phyloP scores from a whole-genome alignment of 2,113 vertebrate species.

The Silurus asotus region DNA sequence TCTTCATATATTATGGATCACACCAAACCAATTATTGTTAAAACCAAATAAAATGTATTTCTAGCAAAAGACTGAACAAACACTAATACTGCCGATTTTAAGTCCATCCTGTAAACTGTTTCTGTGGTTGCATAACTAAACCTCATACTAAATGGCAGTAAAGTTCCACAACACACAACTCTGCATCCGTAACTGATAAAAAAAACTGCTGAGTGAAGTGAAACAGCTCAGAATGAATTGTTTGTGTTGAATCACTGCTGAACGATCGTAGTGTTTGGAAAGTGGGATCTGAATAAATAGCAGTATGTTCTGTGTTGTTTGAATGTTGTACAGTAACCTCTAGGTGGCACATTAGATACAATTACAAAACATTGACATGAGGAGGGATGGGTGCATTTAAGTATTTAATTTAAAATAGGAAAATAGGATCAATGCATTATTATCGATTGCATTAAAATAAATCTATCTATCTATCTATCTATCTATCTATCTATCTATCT shows the following conservation, averaged over 20 bases:
- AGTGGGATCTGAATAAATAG: neutral
- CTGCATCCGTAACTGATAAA: neutral
- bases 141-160: neutral
- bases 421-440: slow-evolving; percentile 30
- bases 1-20: too few relatives aligned
- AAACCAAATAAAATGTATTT: too few relatives aligned
- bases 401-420: slow-evolving; percentile 22
- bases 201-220: neutral
- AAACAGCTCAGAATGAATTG: neutral
- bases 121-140: neutral
- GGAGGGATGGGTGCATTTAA: too few relatives aligned
- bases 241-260: neutral
- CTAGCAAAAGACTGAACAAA: too few relatives aligned
- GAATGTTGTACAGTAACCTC: slow-evolving; percentile 32
- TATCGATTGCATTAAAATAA: neutral
- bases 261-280: neutral
- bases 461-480: slow-evolving; percentile 13
- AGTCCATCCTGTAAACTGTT: neutral
- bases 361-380: slow-evolving; percentile 4
- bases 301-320: neutral
- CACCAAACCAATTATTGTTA: too few relatives aligned
- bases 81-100: neutral
- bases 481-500: slow-evolving; percentile 15
- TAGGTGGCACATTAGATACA: slow-evolving; percentile 48
- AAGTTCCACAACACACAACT: neutral